Conservation (phyloP, 1,140 invertebrate species). For the Pteromalus puparum region DNA sequence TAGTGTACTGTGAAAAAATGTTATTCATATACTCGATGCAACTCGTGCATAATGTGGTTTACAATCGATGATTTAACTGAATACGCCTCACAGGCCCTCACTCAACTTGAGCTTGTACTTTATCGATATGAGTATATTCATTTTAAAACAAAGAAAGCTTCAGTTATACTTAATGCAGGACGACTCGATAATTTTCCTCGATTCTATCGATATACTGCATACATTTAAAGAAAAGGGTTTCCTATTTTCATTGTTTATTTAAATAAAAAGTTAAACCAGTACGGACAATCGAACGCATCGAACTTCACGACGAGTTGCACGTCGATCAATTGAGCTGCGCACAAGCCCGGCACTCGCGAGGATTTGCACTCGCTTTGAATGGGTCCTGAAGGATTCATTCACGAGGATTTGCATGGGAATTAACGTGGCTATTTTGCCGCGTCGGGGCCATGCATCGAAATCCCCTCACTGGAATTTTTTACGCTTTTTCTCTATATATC, state of each 20-base stretch:
- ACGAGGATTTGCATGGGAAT: constrained; percentile 33
- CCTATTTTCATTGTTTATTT: not conserved
- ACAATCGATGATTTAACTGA: constrained; percentile 17
- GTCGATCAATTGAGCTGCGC: not conserved
- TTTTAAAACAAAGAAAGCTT: too few species aligned
- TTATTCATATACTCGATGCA: not conserved
- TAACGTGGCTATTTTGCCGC: not conserved
- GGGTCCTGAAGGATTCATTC: constrained; percentile 18
- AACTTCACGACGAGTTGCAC: not conserved
- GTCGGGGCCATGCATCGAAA: not conserved
- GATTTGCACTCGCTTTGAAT: constrained; percentile 20
- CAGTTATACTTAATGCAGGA: too few species aligned
- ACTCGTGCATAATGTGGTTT: constrained; percentile 9
- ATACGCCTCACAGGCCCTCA: not conserved
- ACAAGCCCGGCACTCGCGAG: not conserved
- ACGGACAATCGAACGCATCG: not conserved
- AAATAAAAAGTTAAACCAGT: not conserved
- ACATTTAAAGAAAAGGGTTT: not conserved
- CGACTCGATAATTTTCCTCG: too few species aligned
- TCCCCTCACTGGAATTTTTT: not conserved
- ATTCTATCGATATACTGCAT: not conserved
- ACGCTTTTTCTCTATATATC: not conserved
- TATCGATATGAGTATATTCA: too few species aligned
- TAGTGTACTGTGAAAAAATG: not conserved
- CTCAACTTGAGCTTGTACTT: too few species aligned